These are phyloP conservation scores for Mionectes macconnelli DNA, from an alignment of 2,113 vertebrate species.

Conservation along the genomic window DNA sequence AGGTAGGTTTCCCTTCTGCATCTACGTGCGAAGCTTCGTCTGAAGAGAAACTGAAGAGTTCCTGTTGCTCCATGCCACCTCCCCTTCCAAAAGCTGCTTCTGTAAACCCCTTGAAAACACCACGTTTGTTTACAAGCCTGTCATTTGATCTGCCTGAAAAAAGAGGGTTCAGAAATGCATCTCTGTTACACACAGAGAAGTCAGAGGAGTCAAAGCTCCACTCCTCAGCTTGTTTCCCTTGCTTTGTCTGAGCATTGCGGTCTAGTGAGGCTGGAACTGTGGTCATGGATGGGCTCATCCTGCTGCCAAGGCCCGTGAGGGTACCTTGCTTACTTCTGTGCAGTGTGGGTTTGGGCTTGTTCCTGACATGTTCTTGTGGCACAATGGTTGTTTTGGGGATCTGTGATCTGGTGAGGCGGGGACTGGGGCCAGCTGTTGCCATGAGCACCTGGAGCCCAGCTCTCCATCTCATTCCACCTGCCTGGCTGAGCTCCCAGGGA, in stretches of 20 bases:
- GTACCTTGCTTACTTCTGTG: background rate
- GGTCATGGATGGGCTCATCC: background rate
- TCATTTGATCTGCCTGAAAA: background rate
- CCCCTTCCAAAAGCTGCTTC: background rate
- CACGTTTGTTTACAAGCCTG: background rate
- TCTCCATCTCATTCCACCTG: background rate
- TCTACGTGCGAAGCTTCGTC: background rate
- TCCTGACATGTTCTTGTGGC: background rate
- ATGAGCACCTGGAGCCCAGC: background rate
- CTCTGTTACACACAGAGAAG: background rate
- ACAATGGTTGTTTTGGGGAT: accelerated
- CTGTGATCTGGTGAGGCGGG: background rate
- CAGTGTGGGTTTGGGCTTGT: background rate
- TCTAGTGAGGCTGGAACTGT: background rate
- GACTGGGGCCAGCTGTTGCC: accelerated
- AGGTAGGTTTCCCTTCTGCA: background rate
- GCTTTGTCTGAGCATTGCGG: background rate
- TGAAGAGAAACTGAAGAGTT: background rate
- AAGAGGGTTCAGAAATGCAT: background rate
- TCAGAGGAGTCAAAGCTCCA: background rate
- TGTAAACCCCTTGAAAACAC: background rate
- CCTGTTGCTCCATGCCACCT: accelerated
- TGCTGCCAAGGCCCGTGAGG: background rate
- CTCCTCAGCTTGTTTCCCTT: background rate
- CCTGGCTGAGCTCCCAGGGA: background rate